These are phyloP conservation scores for Lycia hirtaria DNA, from an alignment of 2,888 invertebrate genomes.

Conservation along the genomic window DNA sequence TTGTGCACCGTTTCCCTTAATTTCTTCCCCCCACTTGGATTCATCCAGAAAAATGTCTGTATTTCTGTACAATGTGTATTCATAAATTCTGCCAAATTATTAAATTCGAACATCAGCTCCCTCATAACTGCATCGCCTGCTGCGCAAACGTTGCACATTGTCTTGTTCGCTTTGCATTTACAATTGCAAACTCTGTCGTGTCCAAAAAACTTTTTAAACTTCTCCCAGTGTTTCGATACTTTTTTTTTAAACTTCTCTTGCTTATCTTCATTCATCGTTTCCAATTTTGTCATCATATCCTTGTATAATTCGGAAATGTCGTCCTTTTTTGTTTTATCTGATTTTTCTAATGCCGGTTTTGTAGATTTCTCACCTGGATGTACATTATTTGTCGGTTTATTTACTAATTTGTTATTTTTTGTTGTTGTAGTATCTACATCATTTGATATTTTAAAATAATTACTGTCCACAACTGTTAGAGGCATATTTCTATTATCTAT, in stretches of 20 bases:
- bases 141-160: slow-evolving; percentile 70
- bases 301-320: slow-evolving; percentile 12
- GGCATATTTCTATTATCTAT: neutral
- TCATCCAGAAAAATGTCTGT: slow-evolving; percentile 72
- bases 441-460: neutral
- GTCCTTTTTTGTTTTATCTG: neutral
- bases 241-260: neutral
- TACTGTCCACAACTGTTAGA: neutral
- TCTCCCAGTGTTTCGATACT: slow-evolving; percentile 46
- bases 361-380: neutral
- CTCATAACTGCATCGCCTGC: slow-evolving; percentile 69
- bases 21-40: slow-evolving; percentile 68
- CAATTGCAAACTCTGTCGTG: slow-evolving; percentile 66
- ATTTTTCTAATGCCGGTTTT: neutral
- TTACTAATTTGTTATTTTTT: neutral
- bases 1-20: slow-evolving; percentile 63
- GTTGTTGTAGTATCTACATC: neutral
- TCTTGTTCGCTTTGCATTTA: slow-evolving; percentile 60
- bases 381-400: too few relatives aligned
- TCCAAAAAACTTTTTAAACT: slow-evolving; percentile 60
- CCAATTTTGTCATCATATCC: slow-evolving; percentile 7
- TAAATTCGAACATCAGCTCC: slow-evolving; percentile 70
- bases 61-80: slow-evolving; percentile 73
- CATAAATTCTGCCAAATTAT: slow-evolving; percentile 68
- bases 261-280: neutral